Evolutionary conservation across 37 sponge, comb jelly and placozoan genomes (phyloP).

Genomic region (Mnemiopsis leidyi): DNA sequence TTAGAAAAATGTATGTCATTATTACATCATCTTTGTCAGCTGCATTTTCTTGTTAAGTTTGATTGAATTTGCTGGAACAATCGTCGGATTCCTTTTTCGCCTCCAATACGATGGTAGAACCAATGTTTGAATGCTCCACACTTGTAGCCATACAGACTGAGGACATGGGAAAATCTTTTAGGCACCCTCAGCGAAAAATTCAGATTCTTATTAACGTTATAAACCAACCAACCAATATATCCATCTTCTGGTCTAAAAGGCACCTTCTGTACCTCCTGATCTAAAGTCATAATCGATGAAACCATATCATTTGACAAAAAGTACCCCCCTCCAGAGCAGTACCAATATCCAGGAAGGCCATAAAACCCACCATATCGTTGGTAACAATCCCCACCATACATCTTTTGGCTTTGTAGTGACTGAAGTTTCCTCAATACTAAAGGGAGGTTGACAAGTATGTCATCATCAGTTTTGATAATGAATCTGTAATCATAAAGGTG

Average conservation of each 20-base stretch:
- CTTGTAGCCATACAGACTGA: not conserved
- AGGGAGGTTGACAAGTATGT: not conserved
- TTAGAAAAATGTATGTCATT: too few relatives aligned
- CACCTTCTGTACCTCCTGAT: not conserved
- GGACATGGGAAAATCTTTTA: not conserved
- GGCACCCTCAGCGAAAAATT: not conserved
- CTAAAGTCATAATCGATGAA: not conserved
- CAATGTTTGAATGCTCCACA: not conserved
- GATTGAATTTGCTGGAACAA: too few relatives aligned
- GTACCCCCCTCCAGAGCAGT: constrained; percentile 39
- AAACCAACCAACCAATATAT: constrained; percentile 1
- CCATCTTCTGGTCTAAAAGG: constrained; percentile 21
- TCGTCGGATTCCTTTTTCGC: too few relatives aligned
- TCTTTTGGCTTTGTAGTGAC: not conserved
- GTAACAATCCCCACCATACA: not conserved
- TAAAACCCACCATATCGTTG: not conserved
- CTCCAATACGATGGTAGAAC: not conserved
- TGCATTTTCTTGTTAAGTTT: too few relatives aligned
- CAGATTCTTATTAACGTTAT: not conserved
- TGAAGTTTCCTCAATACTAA: not conserved
- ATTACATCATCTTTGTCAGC: too few relatives aligned
- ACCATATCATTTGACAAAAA: not conserved
- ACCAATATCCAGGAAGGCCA: not conserved
- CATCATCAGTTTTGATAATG: constrained; percentile 3
- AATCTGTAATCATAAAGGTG: not conserved